phyloP scores from a whole-genome alignment of 2,797 vertebrate species.

The Clangula hyemalis region DNA sequence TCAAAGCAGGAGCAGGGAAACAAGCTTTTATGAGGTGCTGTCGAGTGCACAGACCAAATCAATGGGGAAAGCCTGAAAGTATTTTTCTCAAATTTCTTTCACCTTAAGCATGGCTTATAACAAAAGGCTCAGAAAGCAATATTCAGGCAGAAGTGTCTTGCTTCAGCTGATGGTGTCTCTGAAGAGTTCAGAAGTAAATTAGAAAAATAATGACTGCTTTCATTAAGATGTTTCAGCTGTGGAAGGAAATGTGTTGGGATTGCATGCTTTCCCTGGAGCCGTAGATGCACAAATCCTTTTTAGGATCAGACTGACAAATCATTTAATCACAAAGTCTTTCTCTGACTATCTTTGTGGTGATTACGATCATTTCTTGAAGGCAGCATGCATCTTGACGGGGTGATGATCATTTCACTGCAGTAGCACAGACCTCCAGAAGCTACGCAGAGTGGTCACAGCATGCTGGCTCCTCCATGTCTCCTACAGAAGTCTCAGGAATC shows the following conservation, averaged over 20 bases:
- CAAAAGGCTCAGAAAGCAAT: background rate
- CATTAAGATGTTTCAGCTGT: conserved; percentile 24
- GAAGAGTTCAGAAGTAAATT: conserved; percentile 36
- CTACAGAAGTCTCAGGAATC: background rate
- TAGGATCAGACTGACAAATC: background rate
- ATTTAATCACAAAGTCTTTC: background rate
- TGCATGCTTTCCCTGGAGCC: background rate
- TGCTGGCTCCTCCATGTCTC: background rate
- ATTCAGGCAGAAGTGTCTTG: background rate
- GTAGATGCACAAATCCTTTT: background rate
- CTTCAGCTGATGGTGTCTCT: conserved; percentile 5
- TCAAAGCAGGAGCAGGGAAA: background rate
- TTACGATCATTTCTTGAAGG: background rate
- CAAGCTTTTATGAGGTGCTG: background rate
- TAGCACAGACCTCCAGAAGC: background rate
- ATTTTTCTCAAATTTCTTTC: conserved; percentile 10
- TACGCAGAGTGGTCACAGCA: background rate
- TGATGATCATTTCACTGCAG: background rate
- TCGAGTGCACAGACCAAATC: background rate
- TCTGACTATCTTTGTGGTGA: background rate
- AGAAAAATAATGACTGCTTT: conserved; percentile 26
- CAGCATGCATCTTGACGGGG: background rate
- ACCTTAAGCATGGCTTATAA: background rate
- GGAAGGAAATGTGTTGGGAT: background rate
- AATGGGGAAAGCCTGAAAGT: background rate